A percentile compares a stretch with the other conserved stretches of the same genome.
phyloP scores from a whole-genome alignment of 2,797 vertebrate species.

The Bradypus variegatus region DNA sequence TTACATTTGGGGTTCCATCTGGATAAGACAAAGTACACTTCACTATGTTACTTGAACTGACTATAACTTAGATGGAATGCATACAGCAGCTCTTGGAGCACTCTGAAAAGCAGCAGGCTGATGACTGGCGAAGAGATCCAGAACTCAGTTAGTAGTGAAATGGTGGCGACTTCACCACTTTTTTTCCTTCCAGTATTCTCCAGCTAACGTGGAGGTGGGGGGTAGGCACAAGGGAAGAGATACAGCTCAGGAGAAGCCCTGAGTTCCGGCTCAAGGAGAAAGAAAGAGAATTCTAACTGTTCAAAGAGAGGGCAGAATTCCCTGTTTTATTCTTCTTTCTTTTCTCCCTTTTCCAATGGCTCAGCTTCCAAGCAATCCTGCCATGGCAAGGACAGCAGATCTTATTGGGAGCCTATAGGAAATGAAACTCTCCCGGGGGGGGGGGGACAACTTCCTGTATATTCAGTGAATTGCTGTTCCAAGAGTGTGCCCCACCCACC shows the following conservation, averaged over 20 bases:
- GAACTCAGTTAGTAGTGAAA: background rate
- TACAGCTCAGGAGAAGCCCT: background rate
- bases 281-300: background rate
- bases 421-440: background rate
- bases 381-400: rapidly evolving
- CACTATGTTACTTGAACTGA: background rate
- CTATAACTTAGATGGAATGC: background rate
- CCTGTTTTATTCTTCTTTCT: background rate
- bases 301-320: background rate
- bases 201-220: background rate
- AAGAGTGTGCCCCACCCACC: background rate
- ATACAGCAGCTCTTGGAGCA: background rate
- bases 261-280: background rate
- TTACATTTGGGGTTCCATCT: background rate
- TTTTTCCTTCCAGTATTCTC: background rate
- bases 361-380: background rate
- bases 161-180: background rate
- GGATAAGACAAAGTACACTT: background rate
- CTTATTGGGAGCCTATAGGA: background rate
- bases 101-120: background rate
- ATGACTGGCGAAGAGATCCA: background rate
- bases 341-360: background rate
- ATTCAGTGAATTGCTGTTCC: background rate
- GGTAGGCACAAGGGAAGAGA: background rate
- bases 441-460: background rate